These are phyloP conservation scores for Bombus soroeensis DNA, from an alignment of 1,140 invertebrate genomes.

Conservation along the genomic window DNA sequence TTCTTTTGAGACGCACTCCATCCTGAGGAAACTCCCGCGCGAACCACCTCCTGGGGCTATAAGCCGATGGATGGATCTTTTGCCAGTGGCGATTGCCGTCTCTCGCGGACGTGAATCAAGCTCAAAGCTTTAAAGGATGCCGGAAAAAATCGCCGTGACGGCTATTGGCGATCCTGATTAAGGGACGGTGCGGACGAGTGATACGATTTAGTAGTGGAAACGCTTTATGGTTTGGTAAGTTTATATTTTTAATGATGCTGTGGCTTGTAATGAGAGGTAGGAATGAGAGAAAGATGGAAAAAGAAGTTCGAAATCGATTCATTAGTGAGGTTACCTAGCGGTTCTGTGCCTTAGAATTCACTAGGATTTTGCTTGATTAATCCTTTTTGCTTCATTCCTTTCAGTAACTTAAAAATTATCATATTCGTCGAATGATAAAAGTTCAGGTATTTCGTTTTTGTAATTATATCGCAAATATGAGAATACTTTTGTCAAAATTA, in stretches of 20 bases:
- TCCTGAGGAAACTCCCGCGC: background rate
- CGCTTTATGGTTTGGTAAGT: background rate
- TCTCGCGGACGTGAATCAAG: background rate
- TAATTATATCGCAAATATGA: no score
- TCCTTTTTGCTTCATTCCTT: no score
- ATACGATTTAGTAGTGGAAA: background rate
- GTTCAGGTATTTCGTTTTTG: no score
- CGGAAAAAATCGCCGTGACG: background rate
- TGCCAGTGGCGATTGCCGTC: background rate
- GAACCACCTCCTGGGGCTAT: background rate
- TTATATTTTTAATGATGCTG: background rate
- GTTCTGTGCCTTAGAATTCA: no score
- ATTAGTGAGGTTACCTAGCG: no score
- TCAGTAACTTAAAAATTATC: no score
- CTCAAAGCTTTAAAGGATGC: background rate
- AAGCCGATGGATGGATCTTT: background rate
- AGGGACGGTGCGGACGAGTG: background rate
- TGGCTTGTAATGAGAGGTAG: no score
- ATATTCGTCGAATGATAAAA: no score
- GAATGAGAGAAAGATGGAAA: no score
- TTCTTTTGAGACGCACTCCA: slow-evolving; percentile 54
- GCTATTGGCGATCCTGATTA: background rate
- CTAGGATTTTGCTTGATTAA: no score
- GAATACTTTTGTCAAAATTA: no score
- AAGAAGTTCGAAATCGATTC: background rate